Percentiles rank a stretch among this genome's conserved stretches.
phyloP scores from a whole-genome alignment of 2,888 invertebrate genomes.

The Acanthopleura granulata region DNA sequence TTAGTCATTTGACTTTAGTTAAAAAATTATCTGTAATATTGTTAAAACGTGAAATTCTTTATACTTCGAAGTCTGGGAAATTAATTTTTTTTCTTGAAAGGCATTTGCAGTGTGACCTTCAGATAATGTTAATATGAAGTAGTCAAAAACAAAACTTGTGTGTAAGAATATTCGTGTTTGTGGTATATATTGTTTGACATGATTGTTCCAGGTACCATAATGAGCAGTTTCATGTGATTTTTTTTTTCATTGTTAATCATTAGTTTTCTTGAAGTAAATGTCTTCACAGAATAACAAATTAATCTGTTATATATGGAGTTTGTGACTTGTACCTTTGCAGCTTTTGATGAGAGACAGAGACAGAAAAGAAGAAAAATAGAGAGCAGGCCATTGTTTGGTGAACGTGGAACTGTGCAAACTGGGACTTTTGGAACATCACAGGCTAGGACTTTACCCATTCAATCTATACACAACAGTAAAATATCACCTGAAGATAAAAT shows the following conservation, averaged over 20 bases:
- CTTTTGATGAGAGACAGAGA: constrained; percentile 58
- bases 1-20: no score
- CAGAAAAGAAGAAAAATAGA: constrained; percentile 58
- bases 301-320: background rate
- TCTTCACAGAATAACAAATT: background rate
- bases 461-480: background rate
- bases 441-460: background rate
- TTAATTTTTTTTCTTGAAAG: no score
- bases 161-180: no score
- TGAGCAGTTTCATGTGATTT: background rate
- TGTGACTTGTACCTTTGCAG: constrained; percentile 35
- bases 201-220: no score
- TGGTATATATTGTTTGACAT: no score
- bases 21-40: no score
- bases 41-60: no score
- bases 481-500: background rate
- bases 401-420: background rate
- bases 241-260: background rate
- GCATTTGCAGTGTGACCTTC: no score
- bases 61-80: no score
- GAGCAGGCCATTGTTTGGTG: constrained; percentile 47
- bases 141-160: no score
- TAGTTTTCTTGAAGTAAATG: no score
- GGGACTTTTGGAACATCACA: background rate
- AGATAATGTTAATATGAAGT: no score